Base-by-base conservation (phyloP, 2,888 invertebrate species). In the Euproctis similis region DNA sequence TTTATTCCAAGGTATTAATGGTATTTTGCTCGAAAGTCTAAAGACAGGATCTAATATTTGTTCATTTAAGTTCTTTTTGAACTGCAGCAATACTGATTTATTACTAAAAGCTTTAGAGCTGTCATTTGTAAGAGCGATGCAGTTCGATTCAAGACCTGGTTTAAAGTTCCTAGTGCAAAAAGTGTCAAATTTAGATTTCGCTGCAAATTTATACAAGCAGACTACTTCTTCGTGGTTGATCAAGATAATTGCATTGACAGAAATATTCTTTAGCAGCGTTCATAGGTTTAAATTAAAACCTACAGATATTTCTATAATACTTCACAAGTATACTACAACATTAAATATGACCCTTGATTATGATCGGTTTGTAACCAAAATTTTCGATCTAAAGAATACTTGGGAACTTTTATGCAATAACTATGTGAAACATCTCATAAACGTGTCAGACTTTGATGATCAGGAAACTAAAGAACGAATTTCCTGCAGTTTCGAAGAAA, bases 131-230 rank as follows among this genome's bases (percentile, higher is more conserved):
- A 88, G 94, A 33, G 92, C 96, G 0, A 87, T 91, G 63, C 93
- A 94, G 55, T 97, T 97, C 63, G 97, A 97, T 69, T 87, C 90
- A 5, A 87, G 97, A 16, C 97, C 97, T 0, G 97, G 97, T 0
- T 81, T 97, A 10, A 97, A 97, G 70, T 97, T 97, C 67, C 87
- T 97, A 2, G 90, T 96, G 39, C 97, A 97, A 71, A 97, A 97
- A 82, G 95, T 96, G 0, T 94, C 93, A 0, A 93, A 92, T 59
- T 87, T 95, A 40, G 92, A 92, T 35, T 89, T 92, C 50, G 94
- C 95, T 3, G 95, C 96, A 1, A 96, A 95, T 72, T 82, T 96
- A n/a, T 96, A 95, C 64, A 93, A 93, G 36, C 96, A 96, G 75
- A 94, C 96, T 6, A 95, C 95, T 16, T 94, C 95, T 1, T 93